These are phyloP conservation scores for Caenorhabditis imperialis DNA, from an alignment of 2,888 invertebrate species.

Conservation along the genomic window DNA sequence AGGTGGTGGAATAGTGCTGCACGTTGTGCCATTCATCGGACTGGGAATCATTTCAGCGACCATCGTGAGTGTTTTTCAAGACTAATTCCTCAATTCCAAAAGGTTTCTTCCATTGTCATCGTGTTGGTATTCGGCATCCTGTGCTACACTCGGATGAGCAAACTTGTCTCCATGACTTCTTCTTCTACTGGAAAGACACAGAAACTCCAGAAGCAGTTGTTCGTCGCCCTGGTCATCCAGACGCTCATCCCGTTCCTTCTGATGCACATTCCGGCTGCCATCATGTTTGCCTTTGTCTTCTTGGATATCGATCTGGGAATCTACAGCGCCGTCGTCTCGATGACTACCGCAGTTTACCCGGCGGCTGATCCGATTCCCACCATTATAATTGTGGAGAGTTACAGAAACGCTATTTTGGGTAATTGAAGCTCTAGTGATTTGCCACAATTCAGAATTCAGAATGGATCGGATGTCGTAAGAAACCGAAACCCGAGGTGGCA, in stretches of 20 bases:
- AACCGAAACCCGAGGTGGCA: background rate
- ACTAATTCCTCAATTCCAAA: background rate
- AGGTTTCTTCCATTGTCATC: conserved; percentile 30
- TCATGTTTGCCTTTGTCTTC: conserved; percentile 26
- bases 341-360: conserved; percentile 39
- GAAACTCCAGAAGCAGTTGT: conserved; percentile 33
- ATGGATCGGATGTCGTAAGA: background rate
- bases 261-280: conserved; percentile 30
- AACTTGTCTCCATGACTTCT: conserved; percentile 16
- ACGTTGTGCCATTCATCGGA: conserved; percentile 20
- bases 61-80: conserved; percentile 14
- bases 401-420: conserved; percentile 20
- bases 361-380: conserved; percentile 33
- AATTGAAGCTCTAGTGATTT: no score
- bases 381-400: conserved; percentile 24
- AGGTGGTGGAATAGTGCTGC: conserved; percentile 1
- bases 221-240: conserved; percentile 38
- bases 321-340: conserved; percentile 35
- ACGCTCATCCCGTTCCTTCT: conserved; percentile 32
- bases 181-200: conserved; percentile 13
- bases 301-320: conserved; percentile 36
- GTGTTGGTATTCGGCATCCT: conserved; percentile 28
- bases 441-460: no score
- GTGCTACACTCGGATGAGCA: conserved; percentile 24
- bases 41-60: conserved; percentile 29